These are phyloP conservation scores for Gallinago nigripennis DNA, from an alignment of 2,797 vertebrate genomes.

Conservation along the genomic window DNA sequence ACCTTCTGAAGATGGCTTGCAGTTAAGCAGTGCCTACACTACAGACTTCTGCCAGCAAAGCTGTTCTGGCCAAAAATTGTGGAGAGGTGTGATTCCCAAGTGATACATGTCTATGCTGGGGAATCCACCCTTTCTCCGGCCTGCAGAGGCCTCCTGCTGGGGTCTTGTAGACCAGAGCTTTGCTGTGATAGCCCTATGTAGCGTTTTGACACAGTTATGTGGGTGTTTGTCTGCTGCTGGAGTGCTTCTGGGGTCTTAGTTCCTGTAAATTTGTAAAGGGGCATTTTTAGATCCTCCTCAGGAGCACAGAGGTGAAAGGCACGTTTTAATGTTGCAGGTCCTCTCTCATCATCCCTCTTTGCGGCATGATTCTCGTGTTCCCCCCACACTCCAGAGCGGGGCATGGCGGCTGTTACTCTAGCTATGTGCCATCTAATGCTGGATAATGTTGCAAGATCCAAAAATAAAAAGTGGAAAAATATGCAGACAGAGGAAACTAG, in stretches of 20 bases:
- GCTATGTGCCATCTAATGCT: not conserved
- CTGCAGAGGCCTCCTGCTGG: rapidly evolving
- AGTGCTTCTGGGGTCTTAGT: not conserved
- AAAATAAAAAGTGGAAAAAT: slow-evolving; percentile 42
- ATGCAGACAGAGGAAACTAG: not conserved
- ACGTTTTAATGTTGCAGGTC: not conserved
- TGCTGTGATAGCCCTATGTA: rapidly evolving
- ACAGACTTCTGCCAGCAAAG: not conserved
- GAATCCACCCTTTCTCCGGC: too few relatives aligned
- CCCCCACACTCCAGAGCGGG: rapidly evolving
- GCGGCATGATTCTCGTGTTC: not conserved
- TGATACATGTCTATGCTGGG: rapidly evolving
- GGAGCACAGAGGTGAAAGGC: not conserved
- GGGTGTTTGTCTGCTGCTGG: not conserved
- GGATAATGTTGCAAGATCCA: slow-evolving; percentile 5
- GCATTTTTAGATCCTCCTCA: not conserved
- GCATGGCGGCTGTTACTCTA: not conserved
- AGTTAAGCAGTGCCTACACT: not conserved
- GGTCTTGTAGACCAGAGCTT: not conserved
- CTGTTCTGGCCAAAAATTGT: not conserved
- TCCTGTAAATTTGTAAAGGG: not conserved
- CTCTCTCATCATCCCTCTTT: not conserved
- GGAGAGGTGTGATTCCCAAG: not conserved
- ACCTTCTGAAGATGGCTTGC: not conserved
- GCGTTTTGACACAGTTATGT: rapidly evolving